Percentiles rank a stretch among this genome's conserved stretches.
Evolutionary conservation across 2,113 vertebrate genomes (phyloP).

Genomic region (Colossoma macropomum): DNA sequence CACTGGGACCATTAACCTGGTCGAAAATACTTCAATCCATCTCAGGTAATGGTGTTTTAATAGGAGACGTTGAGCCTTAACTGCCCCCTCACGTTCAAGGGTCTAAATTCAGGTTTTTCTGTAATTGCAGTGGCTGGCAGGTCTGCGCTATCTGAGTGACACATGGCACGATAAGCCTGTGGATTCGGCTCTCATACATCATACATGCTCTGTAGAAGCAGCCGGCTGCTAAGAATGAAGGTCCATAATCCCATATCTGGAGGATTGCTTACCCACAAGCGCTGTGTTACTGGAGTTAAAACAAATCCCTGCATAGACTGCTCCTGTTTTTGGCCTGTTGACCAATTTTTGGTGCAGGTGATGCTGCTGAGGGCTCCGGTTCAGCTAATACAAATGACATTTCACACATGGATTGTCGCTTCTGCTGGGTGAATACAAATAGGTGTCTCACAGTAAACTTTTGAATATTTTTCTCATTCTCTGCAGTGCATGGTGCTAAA

Average conservation of each 20-base stretch:
- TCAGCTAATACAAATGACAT: conserved; percentile 14
- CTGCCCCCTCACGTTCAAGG: conserved; percentile 18
- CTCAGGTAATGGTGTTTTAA: conserved; percentile 24
- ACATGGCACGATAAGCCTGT: conserved; percentile 7
- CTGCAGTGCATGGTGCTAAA: not conserved
- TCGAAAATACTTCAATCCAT: conserved; percentile 28
- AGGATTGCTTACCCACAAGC: conserved; percentile 1
- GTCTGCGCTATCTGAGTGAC: conserved; percentile 24
- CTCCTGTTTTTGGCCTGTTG: conserved; percentile 4
- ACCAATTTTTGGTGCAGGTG: conserved; percentile 21
- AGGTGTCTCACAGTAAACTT: not conserved
- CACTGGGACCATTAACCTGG: conserved; percentile 20
- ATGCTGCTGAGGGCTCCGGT: not conserved
- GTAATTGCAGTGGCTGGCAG: conserved; percentile 5
- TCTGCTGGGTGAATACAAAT: not conserved
- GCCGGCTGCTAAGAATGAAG: conserved; percentile 11
- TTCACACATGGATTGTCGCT: conserved; percentile 1
- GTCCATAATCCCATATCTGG: conserved; percentile 17
- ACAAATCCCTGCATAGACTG: not conserved
- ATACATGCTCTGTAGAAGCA: conserved; percentile 1
- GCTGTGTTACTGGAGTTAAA: not conserved
- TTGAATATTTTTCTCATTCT: not conserved
- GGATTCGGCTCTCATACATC: conserved; percentile 15
- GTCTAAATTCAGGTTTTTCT: conserved; percentile 13
- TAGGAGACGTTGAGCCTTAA: conserved; percentile 11